phyloP scores from a whole-genome alignment of 2,113 vertebrate genomes.

The Lasiurus borealis region DNA sequence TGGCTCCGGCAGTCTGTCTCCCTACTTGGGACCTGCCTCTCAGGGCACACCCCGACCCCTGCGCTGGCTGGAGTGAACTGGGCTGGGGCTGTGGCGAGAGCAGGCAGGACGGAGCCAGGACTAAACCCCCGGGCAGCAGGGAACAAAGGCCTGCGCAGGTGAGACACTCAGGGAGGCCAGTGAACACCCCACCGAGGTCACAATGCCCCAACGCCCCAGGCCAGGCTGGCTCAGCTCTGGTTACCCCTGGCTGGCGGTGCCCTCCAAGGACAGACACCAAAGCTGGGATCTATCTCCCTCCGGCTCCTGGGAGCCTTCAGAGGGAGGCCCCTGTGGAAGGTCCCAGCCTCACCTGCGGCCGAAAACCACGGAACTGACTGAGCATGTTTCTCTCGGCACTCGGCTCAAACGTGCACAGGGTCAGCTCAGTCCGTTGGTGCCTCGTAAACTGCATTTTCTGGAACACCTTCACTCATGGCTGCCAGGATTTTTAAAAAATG shows the following conservation, averaged over 20 bases:
- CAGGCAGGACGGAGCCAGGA: not conserved
- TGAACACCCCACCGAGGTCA: not conserved
- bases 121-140: not conserved
- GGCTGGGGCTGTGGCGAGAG: too few relatives aligned
- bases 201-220: not conserved
- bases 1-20: accelerated
- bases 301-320: not conserved
- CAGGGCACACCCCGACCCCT: not conserved
- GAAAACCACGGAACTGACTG: not conserved
- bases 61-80: not conserved
- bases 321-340: not conserved
- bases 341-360: not conserved
- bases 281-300: not conserved
- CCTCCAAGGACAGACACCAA: not conserved
- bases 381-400: not conserved
- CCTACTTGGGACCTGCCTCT: not conserved
- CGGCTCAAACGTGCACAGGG: not conserved
- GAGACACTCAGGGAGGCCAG: not conserved
- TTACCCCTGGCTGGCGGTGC: not conserved
- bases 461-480: not conserved
- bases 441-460: not conserved
- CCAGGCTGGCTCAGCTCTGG: not conserved
- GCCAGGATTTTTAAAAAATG: too few relatives aligned
- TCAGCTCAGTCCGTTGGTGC: not conserved
- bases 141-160: not conserved